Evolutionary conservation across 2,797 vertebrate species (phyloP).

Genomic region (Urosaurus nigricauda): DNA sequence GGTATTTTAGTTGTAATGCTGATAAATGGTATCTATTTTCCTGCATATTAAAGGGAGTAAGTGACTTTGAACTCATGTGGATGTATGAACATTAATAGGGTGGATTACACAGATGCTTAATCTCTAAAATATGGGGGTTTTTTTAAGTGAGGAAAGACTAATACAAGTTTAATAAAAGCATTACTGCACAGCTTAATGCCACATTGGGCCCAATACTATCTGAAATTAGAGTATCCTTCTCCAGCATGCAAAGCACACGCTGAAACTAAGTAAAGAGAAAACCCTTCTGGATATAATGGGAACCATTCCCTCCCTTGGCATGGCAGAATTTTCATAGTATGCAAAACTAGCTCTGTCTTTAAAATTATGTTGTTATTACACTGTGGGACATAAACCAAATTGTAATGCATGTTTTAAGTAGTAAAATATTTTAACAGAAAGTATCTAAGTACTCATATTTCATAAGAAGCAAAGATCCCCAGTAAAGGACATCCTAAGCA

Average conservation of each 20-base stretch:
- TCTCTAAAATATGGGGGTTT: neutral
- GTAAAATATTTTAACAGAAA: slow-evolving; percentile 24
- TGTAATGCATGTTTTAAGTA: slow-evolving; percentile 3
- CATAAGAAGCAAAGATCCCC: neutral
- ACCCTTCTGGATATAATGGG: neutral
- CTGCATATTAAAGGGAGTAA: slow-evolving; percentile 28
- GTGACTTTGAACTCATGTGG: slow-evolving; percentile 36
- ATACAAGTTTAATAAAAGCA: slow-evolving; percentile 25
- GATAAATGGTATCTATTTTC: slow-evolving; percentile 22
- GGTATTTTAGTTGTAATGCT: neutral
- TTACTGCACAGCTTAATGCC: slow-evolving; percentile 1
- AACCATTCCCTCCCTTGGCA: slow-evolving; percentile 18
- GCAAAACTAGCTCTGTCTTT: neutral
- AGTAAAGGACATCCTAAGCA: neutral
- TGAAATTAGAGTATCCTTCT: neutral
- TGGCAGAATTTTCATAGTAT: neutral
- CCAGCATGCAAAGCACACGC: neutral
- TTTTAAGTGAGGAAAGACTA: neutral
- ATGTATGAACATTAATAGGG: neutral
- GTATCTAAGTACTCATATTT: slow-evolving; percentile 11
- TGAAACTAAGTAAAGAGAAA: slow-evolving; percentile 6
- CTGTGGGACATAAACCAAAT: slow-evolving; percentile 13
- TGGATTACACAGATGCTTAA: neutral
- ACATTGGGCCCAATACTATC: neutral
- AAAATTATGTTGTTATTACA: neutral